Conservation (phyloP, 2,113 vertebrate species). For the Rhineura floridana region DNA sequence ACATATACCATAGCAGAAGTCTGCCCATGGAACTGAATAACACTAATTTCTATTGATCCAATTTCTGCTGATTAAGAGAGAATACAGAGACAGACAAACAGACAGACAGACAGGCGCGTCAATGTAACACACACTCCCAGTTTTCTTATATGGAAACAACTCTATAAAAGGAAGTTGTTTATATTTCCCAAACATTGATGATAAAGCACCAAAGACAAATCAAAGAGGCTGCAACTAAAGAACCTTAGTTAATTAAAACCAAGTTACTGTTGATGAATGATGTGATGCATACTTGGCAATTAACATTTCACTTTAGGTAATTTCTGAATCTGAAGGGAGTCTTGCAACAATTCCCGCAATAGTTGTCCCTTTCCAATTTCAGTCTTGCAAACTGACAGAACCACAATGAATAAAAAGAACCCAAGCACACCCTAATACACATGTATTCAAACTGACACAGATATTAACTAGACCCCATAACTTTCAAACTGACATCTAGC, state of each 20-base stretch:
- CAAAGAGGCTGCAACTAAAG: neutral
- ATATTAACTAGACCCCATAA: neutral
- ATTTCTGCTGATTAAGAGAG: conserved; percentile 1
- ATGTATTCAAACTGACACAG: neutral
- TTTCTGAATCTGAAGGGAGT: neutral
- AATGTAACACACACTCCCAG: neutral
- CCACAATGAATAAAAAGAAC: neutral
- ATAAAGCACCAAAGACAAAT: neutral
- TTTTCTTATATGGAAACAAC: neutral
- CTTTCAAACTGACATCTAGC: neutral
- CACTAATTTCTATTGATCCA: neutral
- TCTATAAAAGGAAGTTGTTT: neutral
- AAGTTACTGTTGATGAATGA: neutral
- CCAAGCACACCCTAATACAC: neutral
- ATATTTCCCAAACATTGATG: neutral
- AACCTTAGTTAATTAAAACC: neutral
- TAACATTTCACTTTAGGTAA: neutral
- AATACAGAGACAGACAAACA: neutral
- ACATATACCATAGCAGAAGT: neutral
- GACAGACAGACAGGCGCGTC: neutral
- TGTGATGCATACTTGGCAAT: neutral
- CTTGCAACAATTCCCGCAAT: neutral
- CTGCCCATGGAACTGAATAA: neutral
- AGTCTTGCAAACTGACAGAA: neutral
- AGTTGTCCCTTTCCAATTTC: neutral